phyloP scores from a whole-genome alignment of 2,113 vertebrate genomes.

The Eolophus roseicapilla region DNA sequence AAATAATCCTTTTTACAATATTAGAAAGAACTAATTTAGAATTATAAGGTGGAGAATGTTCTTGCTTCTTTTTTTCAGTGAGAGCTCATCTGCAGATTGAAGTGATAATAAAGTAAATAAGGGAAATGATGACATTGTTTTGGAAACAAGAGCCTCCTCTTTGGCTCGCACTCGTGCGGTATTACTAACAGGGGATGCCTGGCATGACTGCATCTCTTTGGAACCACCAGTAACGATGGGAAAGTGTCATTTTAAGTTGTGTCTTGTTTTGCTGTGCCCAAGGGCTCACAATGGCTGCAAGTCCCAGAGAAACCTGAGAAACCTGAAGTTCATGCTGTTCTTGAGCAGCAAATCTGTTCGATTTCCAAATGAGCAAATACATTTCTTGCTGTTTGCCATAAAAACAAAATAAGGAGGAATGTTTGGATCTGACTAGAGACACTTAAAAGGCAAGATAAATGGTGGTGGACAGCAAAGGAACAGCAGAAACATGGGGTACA shows the following conservation, averaged over 20 bases:
- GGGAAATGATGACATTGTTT: constrained; percentile 23
- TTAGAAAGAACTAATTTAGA: not conserved
- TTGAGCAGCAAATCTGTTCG: not conserved
- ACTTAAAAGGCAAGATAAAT: not conserved
- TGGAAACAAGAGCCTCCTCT: constrained; percentile 17
- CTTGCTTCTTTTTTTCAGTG: not conserved
- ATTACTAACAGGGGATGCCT: not conserved
- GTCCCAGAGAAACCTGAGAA: not conserved
- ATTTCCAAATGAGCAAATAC: not conserved
- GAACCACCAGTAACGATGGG: not conserved
- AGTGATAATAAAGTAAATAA: constrained; percentile 32
- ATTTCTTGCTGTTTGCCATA: not conserved
- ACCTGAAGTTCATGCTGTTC: not conserved
- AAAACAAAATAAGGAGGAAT: not conserved
- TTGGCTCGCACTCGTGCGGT: not conserved
- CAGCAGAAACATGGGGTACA: not conserved
- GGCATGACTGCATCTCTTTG: not conserved
- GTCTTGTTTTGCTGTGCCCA: not conserved
- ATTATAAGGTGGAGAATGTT: not conserved
- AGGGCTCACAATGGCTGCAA: not conserved
- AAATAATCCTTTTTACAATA: not conserved
- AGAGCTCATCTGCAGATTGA: not conserved
- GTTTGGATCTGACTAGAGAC: not conserved
- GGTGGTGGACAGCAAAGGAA: not conserved
- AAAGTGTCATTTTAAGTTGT: not conserved